Conservation (phyloP, 2,113 vertebrate genomes). For the Perca fluviatilis region DNA sequence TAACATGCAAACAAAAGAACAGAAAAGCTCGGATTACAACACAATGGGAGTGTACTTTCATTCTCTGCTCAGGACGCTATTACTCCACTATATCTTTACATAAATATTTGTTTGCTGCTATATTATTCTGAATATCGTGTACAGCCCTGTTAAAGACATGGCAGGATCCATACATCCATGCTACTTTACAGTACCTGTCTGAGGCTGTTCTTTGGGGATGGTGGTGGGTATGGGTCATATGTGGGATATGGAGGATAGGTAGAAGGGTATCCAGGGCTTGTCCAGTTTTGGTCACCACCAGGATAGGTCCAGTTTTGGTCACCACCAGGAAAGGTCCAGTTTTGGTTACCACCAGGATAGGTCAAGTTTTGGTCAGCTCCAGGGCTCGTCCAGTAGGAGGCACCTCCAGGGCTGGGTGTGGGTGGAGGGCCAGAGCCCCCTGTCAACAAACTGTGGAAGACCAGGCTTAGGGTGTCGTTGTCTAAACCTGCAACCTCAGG, state of each 20-base stretch:
- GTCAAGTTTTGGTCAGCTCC: background rate
- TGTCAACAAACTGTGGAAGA: slow-evolving; percentile 77
- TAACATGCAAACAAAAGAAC: too few relatives aligned
- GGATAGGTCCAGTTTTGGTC: slow-evolving; percentile 8
- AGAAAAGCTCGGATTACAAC: too few relatives aligned
- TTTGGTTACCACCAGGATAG: background rate
- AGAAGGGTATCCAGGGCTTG: slow-evolving; percentile 1
- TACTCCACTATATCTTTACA: too few relatives aligned
- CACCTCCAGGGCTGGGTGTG: slow-evolving; percentile 11
- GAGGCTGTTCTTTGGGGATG: slow-evolving; percentile 43
- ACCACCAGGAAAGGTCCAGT: background rate
- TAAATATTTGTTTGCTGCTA: too few relatives aligned
- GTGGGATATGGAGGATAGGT: background rate
- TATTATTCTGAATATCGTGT: too few relatives aligned
- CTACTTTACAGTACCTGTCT: slow-evolving; percentile 63
- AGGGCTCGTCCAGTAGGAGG: slow-evolving; percentile 23
- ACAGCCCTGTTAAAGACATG: background rate
- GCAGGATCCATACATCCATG: background rate
- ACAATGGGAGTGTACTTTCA: too few relatives aligned
- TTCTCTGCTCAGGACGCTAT: too few relatives aligned
- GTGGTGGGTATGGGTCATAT: background rate
- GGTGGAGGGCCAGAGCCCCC: slow-evolving; percentile 14
- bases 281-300: slow-evolving; percentile 21
- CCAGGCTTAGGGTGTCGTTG: slow-evolving; percentile 70
- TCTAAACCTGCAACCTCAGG: slow-evolving; percentile 70